Percentiles rank a stretch among this genome's conserved stretches.
Conservation (phyloP, 2,888 invertebrate species). For the Hylaea fasciaria region DNA sequence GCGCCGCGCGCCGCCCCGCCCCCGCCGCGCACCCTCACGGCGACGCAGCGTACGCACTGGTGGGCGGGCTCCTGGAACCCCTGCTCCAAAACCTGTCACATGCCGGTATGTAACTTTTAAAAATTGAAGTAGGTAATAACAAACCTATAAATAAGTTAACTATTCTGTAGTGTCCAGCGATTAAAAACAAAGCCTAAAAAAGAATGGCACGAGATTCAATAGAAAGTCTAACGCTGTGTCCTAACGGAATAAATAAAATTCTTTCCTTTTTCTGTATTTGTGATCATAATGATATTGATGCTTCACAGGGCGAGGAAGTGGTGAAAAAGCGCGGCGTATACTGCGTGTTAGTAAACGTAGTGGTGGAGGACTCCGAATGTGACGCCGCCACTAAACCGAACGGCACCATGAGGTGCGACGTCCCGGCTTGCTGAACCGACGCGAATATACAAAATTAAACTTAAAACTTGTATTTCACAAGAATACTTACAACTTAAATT, state of each 20-base stretch:
- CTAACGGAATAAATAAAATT: no score
- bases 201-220: no score
- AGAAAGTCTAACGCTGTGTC: no score
- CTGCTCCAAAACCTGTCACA: constrained; percentile 82
- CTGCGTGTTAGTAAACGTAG: constrained; percentile 90
- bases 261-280: no score
- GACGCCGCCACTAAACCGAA: constrained; percentile 87
- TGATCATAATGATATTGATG: no score
- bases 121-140: neutral
- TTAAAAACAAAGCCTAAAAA: no score
- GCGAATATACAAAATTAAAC: neutral
- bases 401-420: constrained; percentile 63
- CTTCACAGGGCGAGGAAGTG: constrained; percentile 79
- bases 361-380: constrained; percentile 90
- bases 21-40: constrained; percentile 82
- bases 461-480: constrained; percentile 22
- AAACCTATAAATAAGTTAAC: no score
- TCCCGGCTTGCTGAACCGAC: constrained; percentile 70
- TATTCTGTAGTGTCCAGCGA: no score
- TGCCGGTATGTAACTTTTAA: constrained; percentile 60
- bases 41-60: constrained; percentile 87
- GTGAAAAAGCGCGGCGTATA: constrained; percentile 88
- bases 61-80: constrained; percentile 95
- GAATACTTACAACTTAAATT: constrained; percentile 11
- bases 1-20: constrained; percentile 67